These are phyloP conservation scores for Tetramorium bicarinatum DNA, from an alignment of 2,888 invertebrate species.

Conservation along the genomic window DNA sequence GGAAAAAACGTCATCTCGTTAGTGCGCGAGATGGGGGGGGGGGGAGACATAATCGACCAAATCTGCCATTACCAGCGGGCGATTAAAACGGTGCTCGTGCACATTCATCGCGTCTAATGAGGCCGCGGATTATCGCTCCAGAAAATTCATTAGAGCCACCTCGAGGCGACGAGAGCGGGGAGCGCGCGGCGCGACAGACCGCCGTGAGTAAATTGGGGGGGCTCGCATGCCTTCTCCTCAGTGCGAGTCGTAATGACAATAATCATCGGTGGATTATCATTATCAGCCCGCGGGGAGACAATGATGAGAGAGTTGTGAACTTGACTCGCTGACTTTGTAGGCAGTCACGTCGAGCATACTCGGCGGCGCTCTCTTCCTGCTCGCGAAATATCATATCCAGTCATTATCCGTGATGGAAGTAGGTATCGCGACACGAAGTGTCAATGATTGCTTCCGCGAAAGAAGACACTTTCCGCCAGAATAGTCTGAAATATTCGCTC, in stretches of 20 bases:
- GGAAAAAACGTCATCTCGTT: constrained; percentile 26
- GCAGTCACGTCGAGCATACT: constrained; percentile 49
- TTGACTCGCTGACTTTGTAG: constrained; percentile 70
- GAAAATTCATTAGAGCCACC: constrained; percentile 44
- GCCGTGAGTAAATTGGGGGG: constrained; percentile 23
- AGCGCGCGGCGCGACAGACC: background rate
- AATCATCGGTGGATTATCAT: constrained; percentile 61
- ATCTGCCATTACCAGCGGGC: constrained; percentile 26
- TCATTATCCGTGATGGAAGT: constrained; percentile 27
- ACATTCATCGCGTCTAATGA: constrained; percentile 49
- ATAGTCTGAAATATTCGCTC: background rate
- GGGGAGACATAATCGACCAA: constrained; percentile 18
- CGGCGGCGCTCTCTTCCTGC: constrained; percentile 15
- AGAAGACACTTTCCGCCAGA: background rate
- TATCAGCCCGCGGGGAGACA: constrained; percentile 70
- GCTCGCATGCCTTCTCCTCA: background rate
- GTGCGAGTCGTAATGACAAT: constrained; percentile 56
- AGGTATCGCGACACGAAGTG: constrained; percentile 2
- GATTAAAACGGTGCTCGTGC: constrained; percentile 38
- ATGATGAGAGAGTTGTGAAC: constrained; percentile 83
- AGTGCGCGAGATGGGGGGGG: too few species aligned
- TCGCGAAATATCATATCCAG: constrained; percentile 3
- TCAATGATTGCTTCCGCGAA: constrained; percentile 18
- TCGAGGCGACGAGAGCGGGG: background rate
- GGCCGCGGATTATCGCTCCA: constrained; percentile 26